Conservation (phyloP, 2,113 vertebrate genomes). For the Cyphomyrus discorhynchus region DNA sequence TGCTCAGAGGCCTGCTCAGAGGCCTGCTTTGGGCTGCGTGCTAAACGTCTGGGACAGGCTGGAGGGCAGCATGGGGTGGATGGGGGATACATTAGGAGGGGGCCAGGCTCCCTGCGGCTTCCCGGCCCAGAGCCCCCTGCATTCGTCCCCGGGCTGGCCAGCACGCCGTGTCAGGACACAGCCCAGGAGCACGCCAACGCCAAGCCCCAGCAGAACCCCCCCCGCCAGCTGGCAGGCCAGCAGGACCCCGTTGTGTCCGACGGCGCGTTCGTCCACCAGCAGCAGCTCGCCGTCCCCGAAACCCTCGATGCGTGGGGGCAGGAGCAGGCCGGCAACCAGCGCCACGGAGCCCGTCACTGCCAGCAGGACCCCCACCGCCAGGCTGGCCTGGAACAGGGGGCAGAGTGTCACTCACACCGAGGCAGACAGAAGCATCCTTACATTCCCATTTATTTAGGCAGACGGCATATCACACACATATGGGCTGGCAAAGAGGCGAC, state of each 20-base stretch:
- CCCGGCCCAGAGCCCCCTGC: conserved; percentile 3
- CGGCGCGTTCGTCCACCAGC: conserved; percentile 44
- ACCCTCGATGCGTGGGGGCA: conserved; percentile 51
- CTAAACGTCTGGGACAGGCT: conserved; percentile 27
- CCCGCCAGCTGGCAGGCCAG: conserved; percentile 45
- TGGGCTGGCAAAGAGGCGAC: not conserved
- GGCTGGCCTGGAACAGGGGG: conserved; percentile 35
- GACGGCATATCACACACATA: not conserved
- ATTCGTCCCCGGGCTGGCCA: conserved; percentile 29
- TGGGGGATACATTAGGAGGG: not conserved
- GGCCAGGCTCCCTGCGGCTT: not conserved
- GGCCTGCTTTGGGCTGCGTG: conserved; percentile 41
- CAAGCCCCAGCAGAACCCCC: conserved; percentile 21
- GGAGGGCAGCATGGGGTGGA: conserved; percentile 16
- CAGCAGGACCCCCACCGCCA: conserved; percentile 42
- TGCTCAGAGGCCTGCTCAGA: conserved; percentile 22
- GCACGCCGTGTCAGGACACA: conserved; percentile 35
- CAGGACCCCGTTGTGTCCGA: conserved; percentile 44
- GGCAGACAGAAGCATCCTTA: not conserved
- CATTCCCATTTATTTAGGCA: not conserved
- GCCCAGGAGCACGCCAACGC: conserved; percentile 27
- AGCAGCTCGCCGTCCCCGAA: conserved; percentile 44
- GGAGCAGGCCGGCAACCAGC: conserved; percentile 40
- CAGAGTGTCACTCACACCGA: not conserved
- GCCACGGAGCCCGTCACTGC: conserved; percentile 42